These are phyloP conservation scores for Silurus meridionalis DNA, from an alignment of 2,113 vertebrate species.

Conservation along the genomic window DNA sequence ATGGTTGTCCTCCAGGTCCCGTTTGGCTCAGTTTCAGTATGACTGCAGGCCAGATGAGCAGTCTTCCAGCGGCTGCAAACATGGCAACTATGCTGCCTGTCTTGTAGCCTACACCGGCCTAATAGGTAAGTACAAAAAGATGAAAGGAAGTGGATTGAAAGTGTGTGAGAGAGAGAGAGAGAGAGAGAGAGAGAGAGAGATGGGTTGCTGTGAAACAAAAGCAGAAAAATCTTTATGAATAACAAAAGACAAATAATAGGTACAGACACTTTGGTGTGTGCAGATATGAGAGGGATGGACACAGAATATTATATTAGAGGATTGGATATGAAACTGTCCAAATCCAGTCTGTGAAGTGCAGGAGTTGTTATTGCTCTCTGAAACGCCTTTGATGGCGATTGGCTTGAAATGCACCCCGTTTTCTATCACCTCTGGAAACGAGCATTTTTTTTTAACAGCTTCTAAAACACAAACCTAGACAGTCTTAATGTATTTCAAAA, in stretches of 20 bases:
- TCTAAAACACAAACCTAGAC: constrained; percentile 37
- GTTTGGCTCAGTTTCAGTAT: constrained; percentile 87
- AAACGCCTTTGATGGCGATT: constrained; percentile 29
- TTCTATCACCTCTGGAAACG: constrained; percentile 51
- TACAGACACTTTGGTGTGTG: constrained; percentile 1
- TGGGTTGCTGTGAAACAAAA: background rate
- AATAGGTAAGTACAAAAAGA: constrained; percentile 77
- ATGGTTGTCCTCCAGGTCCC: constrained; percentile 74
- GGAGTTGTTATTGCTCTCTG: constrained; percentile 35
- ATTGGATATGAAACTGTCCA: constrained; percentile 21
- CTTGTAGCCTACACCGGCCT: constrained; percentile 88
- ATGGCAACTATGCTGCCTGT: constrained; percentile 78
- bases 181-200: background rate
- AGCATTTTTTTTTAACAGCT: constrained; percentile 37
- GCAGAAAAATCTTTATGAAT: background rate
- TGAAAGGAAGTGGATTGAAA: background rate
- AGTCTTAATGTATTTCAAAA: constrained; percentile 61
- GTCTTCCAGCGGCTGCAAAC: constrained; percentile 75
- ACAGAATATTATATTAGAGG: constrained; percentile 10
- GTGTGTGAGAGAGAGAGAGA: background rate
- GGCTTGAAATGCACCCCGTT: constrained; percentile 41
- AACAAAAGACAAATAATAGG: constrained; percentile 8
- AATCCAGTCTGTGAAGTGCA: constrained; percentile 20
- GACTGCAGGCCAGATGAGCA: constrained; percentile 76
- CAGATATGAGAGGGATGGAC: background rate